Percentiles rank a stretch among this genome's conserved stretches.
Evolutionary conservation across 2,888 invertebrate genomes (phyloP).

Genomic region (Crematogaster levior): DNA sequence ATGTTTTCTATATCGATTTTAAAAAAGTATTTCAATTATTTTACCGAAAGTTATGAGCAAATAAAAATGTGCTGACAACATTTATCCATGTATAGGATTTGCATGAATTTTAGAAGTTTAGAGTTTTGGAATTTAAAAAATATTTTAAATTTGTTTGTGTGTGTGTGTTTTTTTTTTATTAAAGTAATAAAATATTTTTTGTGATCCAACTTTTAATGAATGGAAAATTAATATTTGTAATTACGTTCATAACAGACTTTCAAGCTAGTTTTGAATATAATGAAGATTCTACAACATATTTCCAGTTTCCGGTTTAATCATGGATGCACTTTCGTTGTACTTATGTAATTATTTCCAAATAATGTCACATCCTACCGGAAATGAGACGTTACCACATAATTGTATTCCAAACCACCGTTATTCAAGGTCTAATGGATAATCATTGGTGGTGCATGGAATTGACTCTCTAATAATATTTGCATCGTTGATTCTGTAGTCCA

Average conservation of each 20-base stretch:
- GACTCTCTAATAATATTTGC: constrained; percentile 38
- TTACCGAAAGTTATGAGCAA: too few relatives aligned
- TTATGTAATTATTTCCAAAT: constrained; percentile 48
- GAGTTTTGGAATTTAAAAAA: neutral
- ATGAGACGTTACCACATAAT: constrained; percentile 36
- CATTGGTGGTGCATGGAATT: constrained; percentile 30
- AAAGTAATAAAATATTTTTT: neutral
- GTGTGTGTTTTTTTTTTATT: neutral
- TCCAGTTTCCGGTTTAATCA: constrained; percentile 32
- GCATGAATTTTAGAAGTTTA: too few relatives aligned
- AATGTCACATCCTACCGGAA: constrained; percentile 33
- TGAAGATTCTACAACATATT: neutral
- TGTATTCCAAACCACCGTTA: constrained; percentile 45
- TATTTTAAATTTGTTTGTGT: neutral
- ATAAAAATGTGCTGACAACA: too few relatives aligned
- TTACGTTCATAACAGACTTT: neutral
- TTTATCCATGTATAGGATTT: too few relatives aligned
- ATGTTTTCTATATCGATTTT: too few relatives aligned
- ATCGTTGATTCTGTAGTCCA: neutral
- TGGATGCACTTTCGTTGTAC: constrained; percentile 11
- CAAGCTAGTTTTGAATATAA: neutral
- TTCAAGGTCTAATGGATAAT: constrained; percentile 45
- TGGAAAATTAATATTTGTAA: neutral
- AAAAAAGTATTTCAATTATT: too few relatives aligned
- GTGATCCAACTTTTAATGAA: neutral